Percentiles rank a stretch among this genome's conserved stretches.
Evolutionary conservation across 2,797 vertebrate genomes (phyloP).

Genomic region (Leuciscus waleckii): DNA sequence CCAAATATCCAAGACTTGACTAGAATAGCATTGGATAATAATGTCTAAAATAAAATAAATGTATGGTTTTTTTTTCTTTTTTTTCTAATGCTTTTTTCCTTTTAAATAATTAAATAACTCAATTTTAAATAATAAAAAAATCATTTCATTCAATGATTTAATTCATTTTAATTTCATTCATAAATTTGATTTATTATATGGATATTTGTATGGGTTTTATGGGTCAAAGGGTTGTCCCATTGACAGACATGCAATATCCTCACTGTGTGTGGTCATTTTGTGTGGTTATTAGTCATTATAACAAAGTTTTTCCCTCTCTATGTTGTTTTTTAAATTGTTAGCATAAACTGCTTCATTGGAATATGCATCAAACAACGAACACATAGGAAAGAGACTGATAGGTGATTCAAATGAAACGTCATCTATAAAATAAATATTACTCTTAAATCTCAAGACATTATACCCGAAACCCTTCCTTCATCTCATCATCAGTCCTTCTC

Average conservation of each 20-base stretch:
- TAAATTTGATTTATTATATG: not conserved
- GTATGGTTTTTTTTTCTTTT: not conserved
- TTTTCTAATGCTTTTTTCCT: not conserved
- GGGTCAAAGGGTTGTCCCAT: not conserved
- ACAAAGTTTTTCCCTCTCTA: not conserved
- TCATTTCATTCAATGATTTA: no score
- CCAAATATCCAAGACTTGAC: not conserved
- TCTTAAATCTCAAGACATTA: slow-evolving; percentile 11
- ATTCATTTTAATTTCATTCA: not conserved
- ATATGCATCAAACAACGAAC: slow-evolving; percentile 9
- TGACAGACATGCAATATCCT: not conserved
- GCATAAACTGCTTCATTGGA: not conserved
- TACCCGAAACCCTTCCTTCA: slow-evolving; percentile 31
- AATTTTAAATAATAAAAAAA: not conserved
- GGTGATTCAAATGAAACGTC: slow-evolving; percentile 20
- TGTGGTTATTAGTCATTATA: slow-evolving; percentile 1
- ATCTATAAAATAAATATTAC: slow-evolving; percentile 11
- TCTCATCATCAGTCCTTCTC: slow-evolving; percentile 51
- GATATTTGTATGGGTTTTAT: not conserved
- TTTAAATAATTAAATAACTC: no score
- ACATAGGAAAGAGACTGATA: not conserved
- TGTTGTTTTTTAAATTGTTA: not conserved
- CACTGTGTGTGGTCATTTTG: slow-evolving; percentile 6
- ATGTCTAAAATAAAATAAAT: not conserved
- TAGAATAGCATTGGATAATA: not conserved